A percentile compares a stretch with the other conserved stretches of the same genome.
phyloP scores from a whole-genome alignment of 30 jellyfish, hydroid and myxozoan species.

The Phacellophora camtschatica region DNA sequence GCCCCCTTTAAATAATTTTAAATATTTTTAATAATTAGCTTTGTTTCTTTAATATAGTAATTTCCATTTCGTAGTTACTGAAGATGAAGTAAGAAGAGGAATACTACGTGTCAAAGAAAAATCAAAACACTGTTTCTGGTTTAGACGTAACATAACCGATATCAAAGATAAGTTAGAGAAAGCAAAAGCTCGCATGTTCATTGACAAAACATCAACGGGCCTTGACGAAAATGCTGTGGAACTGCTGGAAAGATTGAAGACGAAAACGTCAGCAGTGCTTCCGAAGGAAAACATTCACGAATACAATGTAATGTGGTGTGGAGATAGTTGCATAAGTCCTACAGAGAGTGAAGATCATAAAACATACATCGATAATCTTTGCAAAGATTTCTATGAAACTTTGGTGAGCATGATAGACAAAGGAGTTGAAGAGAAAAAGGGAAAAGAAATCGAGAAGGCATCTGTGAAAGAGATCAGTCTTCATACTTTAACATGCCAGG shows the following conservation, averaged over 20 bases:
- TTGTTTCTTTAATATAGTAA: too few relatives aligned
- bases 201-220: conserved; percentile 65
- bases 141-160: conserved; percentile 71
- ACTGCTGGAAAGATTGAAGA: conserved; percentile 28
- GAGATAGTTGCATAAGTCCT: conserved; percentile 64
- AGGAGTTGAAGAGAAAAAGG: conserved; percentile 70
- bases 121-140: conserved; percentile 77
- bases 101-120: conserved; percentile 55
- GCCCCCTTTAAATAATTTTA: too few relatives aligned
- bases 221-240: conserved; percentile 73
- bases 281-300: conserved; percentile 27
- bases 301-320: conserved; percentile 70
- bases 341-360: conserved; percentile 44
- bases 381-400: conserved; percentile 59
- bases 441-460: conserved; percentile 36
- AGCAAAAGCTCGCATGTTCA: conserved; percentile 58
- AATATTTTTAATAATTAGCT: too few relatives aligned
- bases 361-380: conserved; percentile 25
- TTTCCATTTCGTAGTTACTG: conserved; percentile 51
- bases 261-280: conserved; percentile 21
- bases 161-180: conserved; percentile 35
- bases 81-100: conserved; percentile 79
- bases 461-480: conserved; percentile 66
- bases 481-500: conserved; percentile 75
- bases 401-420: conserved; percentile 69